phyloP scores from a whole-genome alignment of 2,888 invertebrate species.

The Fragum sueziense region DNA sequence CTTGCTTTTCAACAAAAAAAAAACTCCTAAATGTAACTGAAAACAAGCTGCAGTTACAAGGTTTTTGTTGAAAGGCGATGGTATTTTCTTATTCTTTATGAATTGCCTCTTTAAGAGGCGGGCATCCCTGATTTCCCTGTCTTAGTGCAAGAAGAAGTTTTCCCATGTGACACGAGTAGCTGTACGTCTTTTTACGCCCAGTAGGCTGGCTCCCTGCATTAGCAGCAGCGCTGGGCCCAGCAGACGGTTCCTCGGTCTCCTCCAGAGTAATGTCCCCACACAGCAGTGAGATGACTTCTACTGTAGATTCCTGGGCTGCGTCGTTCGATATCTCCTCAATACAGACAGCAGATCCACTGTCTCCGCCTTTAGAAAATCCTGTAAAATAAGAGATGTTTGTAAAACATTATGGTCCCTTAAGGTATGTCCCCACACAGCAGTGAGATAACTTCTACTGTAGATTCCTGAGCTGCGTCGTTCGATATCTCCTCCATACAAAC shows the following conservation, averaged over 20 bases:
- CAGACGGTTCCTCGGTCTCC: background rate
- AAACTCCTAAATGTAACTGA: no score
- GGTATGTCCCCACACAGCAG: background rate
- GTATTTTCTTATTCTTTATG: background rate
- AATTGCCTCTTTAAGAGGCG: background rate
- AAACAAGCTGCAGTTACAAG: no score
- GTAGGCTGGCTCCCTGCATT: no score
- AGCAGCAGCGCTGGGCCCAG: no score
- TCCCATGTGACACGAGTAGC: background rate
- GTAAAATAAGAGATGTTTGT: no score
- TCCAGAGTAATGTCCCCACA: background rate
- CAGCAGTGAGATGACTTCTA: background rate
- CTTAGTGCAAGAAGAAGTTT: background rate
- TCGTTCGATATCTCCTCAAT: no score
- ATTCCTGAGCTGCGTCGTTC: background rate
- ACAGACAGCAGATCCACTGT: no score
- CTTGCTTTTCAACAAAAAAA: no score
- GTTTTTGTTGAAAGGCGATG: no score
- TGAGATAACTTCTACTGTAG: background rate
- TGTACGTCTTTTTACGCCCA: background rate
- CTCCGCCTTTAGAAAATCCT: no score
- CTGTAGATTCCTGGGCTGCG: background rate
- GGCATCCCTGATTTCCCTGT: background rate
- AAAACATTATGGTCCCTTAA: no score
- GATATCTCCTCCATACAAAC: background rate